phyloP scores from a whole-genome alignment of 2,113 vertebrate genomes.

The Elachura formosa region DNA sequence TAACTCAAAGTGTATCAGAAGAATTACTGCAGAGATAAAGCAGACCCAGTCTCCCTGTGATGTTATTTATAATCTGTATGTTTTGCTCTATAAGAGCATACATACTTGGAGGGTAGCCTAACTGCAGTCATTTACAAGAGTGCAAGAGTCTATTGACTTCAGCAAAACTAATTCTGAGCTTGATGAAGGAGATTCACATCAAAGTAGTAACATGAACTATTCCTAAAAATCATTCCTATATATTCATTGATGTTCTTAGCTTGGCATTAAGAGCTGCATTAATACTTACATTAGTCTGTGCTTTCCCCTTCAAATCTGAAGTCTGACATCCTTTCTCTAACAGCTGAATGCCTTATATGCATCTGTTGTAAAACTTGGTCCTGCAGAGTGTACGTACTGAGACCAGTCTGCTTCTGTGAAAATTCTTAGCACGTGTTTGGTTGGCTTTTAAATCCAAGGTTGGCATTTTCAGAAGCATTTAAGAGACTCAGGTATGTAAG shows the following conservation, averaged over 20 bases:
- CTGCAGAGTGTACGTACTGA: background rate
- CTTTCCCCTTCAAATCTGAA: background rate
- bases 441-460: background rate
- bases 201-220: constrained; percentile 10
- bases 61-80: constrained; percentile 63
- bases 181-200: constrained; percentile 47
- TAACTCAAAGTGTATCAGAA: constrained; percentile 43
- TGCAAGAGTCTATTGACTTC: constrained; percentile 9
- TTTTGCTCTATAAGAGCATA: constrained; percentile 28
- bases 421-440: background rate
- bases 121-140: constrained; percentile 17
- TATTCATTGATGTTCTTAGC: background rate
- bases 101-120: constrained; percentile 10
- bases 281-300: background rate
- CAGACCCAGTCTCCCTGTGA: constrained; percentile 25
- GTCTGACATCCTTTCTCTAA: background rate
- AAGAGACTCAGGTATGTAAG: background rate
- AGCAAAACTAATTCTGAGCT: constrained; percentile 43
- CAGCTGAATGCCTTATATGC: background rate
- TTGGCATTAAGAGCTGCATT: background rate
- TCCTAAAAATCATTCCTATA: constrained; percentile 8
- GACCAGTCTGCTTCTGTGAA: background rate
- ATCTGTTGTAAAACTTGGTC: background rate
- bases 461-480: constrained; percentile 5
- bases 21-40: constrained; percentile 50